Evolutionary conservation across 1,140 invertebrate species (phyloP), one percentile per base, ranked within the genome.

Genomic region (Hormaphis cornu): DNA sequence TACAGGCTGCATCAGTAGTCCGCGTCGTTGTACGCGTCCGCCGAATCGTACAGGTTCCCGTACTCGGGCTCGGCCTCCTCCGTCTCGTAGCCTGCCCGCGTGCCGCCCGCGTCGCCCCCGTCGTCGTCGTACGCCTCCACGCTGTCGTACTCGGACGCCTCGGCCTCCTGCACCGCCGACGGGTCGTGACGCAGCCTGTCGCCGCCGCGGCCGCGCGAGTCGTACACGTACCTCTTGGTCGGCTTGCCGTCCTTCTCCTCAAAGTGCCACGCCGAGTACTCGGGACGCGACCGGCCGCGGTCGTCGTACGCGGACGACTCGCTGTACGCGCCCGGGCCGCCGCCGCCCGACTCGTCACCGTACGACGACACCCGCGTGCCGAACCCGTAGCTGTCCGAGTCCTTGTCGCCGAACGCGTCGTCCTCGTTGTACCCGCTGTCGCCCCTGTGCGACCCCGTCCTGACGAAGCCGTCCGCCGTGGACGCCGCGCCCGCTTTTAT

Each of bases 121-220:
- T 61, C 71, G 53, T 61, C 71, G 37, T 54, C 71, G 35, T 71
- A 54, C 46, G 50, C 54, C 69, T 75, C 72, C 46, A 72, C 54
- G 72, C 73, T 73, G 56, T 76, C 71, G 37, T 70, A 72, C 69
- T 72, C 73, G 56, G 72, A 73, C 37, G 66, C 33, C 46, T 69
- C 53, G 33, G 50, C 56, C 59, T 72, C 58, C 20, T n/a, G n/a
- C n/a, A 40, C 54, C 20, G 54, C 20, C 54, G 16, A 20, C 14
- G 33, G 54, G 8, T 40, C 30, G 52, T 63, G 69, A 18, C 26
- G n/a, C 54, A 48, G 52, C 66, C 54, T 50, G 40, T 48, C 42
- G 71, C 63, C 52, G 63, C 58, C 59, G 56, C 54, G 70, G 24
- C 3, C 24, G 8, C 24, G 40, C 20, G 44, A 52, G 12, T 63